A percentile compares a stretch with the other conserved stretches of the same genome.
Conservation (phyloP, 2,888 invertebrate species). For the Strigamia transsilvanica region DNA sequence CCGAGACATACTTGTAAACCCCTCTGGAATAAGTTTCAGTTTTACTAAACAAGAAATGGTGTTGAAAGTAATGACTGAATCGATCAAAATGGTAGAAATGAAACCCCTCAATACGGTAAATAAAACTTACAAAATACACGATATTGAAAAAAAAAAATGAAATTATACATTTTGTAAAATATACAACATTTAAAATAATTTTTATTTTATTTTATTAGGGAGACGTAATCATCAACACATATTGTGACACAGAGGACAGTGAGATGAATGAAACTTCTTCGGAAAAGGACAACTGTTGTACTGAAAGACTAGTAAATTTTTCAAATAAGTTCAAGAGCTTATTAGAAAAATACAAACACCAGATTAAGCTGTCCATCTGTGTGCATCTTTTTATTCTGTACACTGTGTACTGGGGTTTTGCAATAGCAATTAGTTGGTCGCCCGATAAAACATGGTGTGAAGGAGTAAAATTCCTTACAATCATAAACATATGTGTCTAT, state of each 20-base stretch:
- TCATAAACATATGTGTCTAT: conserved; percentile 71
- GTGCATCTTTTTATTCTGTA: conserved; percentile 5
- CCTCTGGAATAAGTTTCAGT: neutral
- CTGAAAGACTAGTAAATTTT: neutral
- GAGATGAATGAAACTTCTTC: neutral
- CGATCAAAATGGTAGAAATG: too few relatives aligned
- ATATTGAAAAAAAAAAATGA: too few relatives aligned
- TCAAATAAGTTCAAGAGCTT: neutral
- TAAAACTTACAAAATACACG: too few relatives aligned
- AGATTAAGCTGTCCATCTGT: neutral
- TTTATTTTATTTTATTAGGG: conserved; percentile 3
- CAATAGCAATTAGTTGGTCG: conserved; percentile 24
- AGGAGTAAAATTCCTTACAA: conserved; percentile 77
- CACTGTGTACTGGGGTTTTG: conserved; percentile 41
- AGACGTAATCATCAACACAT: neutral
- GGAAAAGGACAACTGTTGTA: neutral
- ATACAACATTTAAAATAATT: neutral
- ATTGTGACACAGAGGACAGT: neutral
- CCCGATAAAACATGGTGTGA: conserved; percentile 66
- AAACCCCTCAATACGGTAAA: too few relatives aligned
- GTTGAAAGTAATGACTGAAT: too few relatives aligned
- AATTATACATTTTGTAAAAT: neutral
- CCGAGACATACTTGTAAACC: too few relatives aligned
- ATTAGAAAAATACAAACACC: neutral
- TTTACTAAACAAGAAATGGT: too few relatives aligned